Base-by-base conservation (phyloP, 2,888 invertebrate genomes). In the Eupithecia inturbata region DNA sequence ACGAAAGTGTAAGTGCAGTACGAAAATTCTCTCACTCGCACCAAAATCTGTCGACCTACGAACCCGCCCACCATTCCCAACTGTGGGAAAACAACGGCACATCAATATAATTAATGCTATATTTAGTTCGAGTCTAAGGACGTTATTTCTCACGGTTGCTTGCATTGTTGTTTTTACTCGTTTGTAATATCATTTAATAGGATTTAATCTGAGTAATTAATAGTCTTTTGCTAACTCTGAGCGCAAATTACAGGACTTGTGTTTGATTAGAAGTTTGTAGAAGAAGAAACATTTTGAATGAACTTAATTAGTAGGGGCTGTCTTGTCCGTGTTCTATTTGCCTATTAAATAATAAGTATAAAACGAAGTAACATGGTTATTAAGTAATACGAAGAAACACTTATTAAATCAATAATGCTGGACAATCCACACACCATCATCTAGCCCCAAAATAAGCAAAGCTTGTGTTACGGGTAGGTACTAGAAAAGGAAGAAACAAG, bases 131-230 rank as follows among this genome's bases (percentile, higher is more conserved):
- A n/a, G 64, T 74, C 71, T 72, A 67, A 62, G 68, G 60, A 73
- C 33, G 49, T 63, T 62, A n/a, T 22, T 73, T 76, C 76, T 71
- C 76, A 76, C 76, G 73, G 66, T 57, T 39, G 28, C 3, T 49
- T 66, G 68, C 66, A 76, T 76, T 76, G 76, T 71, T 73, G 70
- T 73, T 76, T 76, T 71, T 73, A 67, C 68, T 26, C 60, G 63
- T 66, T 64, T 9, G 53, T 76, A 76, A 76, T 73, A 68, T 49
- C 31, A 67, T 71, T 41, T 76, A 76, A 73, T 76, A 63, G 53
- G 57, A 71, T 71, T 71, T 68, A 41, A 36, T 16, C 16, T 7
- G 62, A 19, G 62, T 71, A 74, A 71, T 74, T 71, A 63, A 22
- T 63, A 26, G 12, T 28, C 41, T 69, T 66, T 62, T 33, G n/a